phyloP scores from a whole-genome alignment of 1,140 invertebrate species.

The Drosophila baimaii region DNA sequence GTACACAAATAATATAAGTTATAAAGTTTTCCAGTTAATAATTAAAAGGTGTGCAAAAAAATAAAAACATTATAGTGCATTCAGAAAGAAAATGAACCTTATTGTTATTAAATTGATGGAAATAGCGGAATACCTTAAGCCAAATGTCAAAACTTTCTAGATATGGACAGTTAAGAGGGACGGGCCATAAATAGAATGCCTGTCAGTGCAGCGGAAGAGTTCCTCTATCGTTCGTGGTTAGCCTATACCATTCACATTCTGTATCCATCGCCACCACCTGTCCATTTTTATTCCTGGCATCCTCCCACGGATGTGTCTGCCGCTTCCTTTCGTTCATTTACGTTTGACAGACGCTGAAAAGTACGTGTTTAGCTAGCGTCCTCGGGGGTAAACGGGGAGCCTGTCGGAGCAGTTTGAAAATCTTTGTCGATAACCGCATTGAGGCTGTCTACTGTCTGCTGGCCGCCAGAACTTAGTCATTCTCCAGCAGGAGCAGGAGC shows the following conservation, averaged over 20 bases:
- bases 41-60: background rate
- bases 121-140: slow-evolving; percentile 9
- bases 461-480: slow-evolving; percentile 29
- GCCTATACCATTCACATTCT: background rate
- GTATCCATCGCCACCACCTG: slow-evolving; percentile 13
- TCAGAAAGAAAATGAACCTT: background rate
- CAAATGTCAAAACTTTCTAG: slow-evolving; percentile 32
- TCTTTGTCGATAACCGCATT: slow-evolving; percentile 66
- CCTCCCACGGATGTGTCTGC: slow-evolving; percentile 19
- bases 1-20: too few species aligned
- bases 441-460: slow-evolving; percentile 6
- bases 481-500: background rate
- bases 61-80: background rate
- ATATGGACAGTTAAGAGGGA: background rate
- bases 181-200: slow-evolving; percentile 52
- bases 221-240: slow-evolving; percentile 16
- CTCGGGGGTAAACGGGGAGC: background rate
- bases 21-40: background rate
- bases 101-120: background rate
- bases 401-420: slow-evolving; percentile 45
- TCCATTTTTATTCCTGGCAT: slow-evolving; percentile 24
- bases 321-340: slow-evolving; percentile 38
- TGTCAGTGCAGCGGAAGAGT: slow-evolving; percentile 38
- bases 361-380: slow-evolving; percentile 66
- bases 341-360: slow-evolving; percentile 67